These are phyloP conservation scores for Athetis lepigone DNA, from an alignment of 2,888 invertebrate species.

Conservation along the genomic window DNA sequence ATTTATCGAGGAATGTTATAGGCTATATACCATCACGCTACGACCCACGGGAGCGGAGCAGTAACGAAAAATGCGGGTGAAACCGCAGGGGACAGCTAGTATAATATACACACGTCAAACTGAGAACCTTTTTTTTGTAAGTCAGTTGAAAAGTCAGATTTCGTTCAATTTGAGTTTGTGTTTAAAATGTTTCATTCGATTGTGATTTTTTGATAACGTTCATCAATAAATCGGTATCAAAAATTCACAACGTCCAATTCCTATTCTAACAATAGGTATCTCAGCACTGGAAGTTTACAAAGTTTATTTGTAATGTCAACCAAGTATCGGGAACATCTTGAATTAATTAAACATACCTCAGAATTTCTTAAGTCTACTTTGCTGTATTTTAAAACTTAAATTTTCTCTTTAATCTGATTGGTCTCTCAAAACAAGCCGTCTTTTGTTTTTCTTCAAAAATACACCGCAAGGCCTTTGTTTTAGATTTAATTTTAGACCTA, in stretches of 20 bases:
- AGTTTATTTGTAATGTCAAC: slow-evolving; percentile 20
- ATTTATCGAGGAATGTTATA: no score
- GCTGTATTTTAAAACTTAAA: slow-evolving; percentile 34
- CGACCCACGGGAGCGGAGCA: no score
- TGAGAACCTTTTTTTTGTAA: no score
- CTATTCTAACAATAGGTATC: not conserved
- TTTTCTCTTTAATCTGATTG: slow-evolving; percentile 34
- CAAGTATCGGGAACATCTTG: slow-evolving; percentile 25
- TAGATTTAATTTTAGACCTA: slow-evolving; percentile 12
- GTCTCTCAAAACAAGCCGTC: slow-evolving; percentile 5
- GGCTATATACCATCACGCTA: no score
- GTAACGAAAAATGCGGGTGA: no score
- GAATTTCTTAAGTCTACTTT: slow-evolving; percentile 29
- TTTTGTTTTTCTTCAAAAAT: slow-evolving; percentile 34
- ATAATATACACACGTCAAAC: no score
- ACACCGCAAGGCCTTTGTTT: slow-evolving; percentile 26
- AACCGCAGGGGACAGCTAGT: no score
- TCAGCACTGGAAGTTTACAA: not conserved
- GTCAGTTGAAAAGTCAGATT: no score
- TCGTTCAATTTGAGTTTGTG: no score
- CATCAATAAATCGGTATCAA: not conserved
- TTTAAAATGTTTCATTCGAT: no score
- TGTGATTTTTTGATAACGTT: no score
- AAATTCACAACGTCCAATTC: not conserved
- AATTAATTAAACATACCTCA: slow-evolving; percentile 31